Conservation (phyloP, 2,888 invertebrate species). For the Drosophila incognita region DNA sequence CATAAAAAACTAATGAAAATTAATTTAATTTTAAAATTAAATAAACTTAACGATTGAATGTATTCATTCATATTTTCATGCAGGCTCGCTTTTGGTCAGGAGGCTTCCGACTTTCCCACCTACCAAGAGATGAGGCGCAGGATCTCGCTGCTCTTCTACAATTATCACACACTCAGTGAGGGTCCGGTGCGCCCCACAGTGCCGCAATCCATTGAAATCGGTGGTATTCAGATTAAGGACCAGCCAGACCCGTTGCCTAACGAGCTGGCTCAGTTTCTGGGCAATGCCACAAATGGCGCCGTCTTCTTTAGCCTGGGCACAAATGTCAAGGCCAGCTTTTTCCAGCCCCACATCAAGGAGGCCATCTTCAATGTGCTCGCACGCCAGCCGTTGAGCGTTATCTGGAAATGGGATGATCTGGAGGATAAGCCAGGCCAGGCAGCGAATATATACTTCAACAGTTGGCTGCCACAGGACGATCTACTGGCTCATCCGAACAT, state of each 20-base stretch:
- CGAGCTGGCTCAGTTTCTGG: slow-evolving; percentile 69
- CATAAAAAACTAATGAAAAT: too few species aligned
- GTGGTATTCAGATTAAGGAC: slow-evolving; percentile 82
- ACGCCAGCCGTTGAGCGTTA: slow-evolving; percentile 86
- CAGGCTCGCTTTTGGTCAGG: slow-evolving; percentile 48
- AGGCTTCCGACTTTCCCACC: slow-evolving; percentile 56
- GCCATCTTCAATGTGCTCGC: slow-evolving; percentile 87
- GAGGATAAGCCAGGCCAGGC: slow-evolving; percentile 86
- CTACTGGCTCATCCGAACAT: slow-evolving; percentile 87
- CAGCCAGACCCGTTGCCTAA: slow-evolving; percentile 78
- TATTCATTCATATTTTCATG: neutral
- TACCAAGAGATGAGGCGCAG: slow-evolving; percentile 66
- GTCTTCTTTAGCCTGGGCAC: slow-evolving; percentile 85
- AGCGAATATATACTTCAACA: slow-evolving; percentile 86
- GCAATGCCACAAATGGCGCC: slow-evolving; percentile 79
- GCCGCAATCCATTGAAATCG: slow-evolving; percentile 80
- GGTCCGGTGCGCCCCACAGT: slow-evolving; percentile 78
- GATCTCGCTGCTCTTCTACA: slow-evolving; percentile 76
- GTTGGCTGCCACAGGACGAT: slow-evolving; percentile 90
- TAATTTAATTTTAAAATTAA: too few species aligned
- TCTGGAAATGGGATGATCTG: slow-evolving; percentile 89
- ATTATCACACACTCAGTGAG: slow-evolving; percentile 77
- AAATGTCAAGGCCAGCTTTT: slow-evolving; percentile 73
- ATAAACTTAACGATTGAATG: too few species aligned
- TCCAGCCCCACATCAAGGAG: slow-evolving; percentile 86